phyloP scores from a whole-genome alignment of 2,113 vertebrate species.

The Proteles cristata region DNA sequence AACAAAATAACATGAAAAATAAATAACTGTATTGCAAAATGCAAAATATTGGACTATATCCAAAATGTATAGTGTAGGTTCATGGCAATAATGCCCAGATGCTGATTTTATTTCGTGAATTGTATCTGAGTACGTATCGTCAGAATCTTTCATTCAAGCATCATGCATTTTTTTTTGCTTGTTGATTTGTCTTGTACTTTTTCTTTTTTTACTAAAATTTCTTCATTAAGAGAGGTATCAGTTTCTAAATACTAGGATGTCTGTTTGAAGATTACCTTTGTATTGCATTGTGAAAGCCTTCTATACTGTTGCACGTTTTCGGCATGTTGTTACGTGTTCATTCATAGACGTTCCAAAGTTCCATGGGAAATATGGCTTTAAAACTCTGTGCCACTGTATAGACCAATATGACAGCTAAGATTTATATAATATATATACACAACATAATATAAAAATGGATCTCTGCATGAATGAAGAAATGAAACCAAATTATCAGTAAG shows the following conservation, averaged over 20 bases:
- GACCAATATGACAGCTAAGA: neutral
- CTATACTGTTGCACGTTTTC: neutral
- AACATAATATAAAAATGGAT: neutral
- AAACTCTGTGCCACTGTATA: neutral
- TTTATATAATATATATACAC: neutral
- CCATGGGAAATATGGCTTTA: neutral
- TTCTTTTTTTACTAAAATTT: neutral
- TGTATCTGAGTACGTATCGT: neutral
- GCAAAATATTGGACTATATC: neutral
- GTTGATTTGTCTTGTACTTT: neutral
- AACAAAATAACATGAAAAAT: neutral
- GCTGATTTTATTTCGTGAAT: neutral
- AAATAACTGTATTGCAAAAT: neutral
- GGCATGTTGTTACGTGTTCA: neutral
- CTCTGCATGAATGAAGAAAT: neutral
- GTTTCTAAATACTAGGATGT: neutral
- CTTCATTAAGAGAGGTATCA: neutral
- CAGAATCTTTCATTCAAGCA: neutral
- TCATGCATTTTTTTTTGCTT: neutral
- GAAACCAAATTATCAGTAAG: neutral
- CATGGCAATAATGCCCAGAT: neutral
- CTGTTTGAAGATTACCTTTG: neutral
- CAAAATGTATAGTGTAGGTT: neutral
- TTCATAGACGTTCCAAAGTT: neutral
- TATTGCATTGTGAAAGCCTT: neutral